Evolutionary conservation across 2,888 invertebrate species (phyloP).

Genomic region (Athrips mouffetella): DNA sequence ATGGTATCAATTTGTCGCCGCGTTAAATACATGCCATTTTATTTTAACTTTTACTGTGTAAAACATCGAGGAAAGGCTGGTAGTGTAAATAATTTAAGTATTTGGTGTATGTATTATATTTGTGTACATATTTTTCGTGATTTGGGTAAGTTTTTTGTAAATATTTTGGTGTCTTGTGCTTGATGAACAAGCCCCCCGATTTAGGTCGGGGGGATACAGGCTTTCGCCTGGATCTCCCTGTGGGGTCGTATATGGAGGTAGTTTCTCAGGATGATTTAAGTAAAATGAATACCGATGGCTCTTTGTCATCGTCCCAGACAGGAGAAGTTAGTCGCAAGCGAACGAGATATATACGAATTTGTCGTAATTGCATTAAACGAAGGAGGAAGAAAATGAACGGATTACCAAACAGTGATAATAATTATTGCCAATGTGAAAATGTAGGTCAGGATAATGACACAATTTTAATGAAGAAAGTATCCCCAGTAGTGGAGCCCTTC

Average conservation of each 20-base stretch:
- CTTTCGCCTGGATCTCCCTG: conserved; percentile 8
- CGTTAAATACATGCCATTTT: too few relatives aligned
- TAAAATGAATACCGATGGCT: not conserved
- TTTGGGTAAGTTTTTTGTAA: too few relatives aligned
- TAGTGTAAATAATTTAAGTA: not conserved
- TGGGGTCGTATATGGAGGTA: conserved; percentile 9
- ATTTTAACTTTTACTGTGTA: too few relatives aligned
- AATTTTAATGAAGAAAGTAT: not conserved
- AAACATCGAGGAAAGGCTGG: too few relatives aligned
- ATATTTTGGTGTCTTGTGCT: too few relatives aligned
- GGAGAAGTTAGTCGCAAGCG: not conserved
- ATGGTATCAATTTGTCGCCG: too few relatives aligned
- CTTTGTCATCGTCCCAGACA: not conserved
- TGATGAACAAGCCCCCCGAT: not conserved
- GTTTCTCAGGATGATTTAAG: not conserved
- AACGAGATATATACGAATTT: not conserved
- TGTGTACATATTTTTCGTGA: too few relatives aligned
- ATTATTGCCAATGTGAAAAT: not conserved
- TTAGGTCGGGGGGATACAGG: not conserved
- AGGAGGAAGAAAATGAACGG: not conserved
- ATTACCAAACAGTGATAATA: not conserved
- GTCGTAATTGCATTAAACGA: not conserved
- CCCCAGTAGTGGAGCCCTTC: too few relatives aligned
- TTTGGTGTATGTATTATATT: not conserved
- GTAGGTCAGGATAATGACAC: not conserved